Base-by-base conservation (phyloP, 2,797 vertebrate genomes). In the Sebastiscus tertius region DNA sequence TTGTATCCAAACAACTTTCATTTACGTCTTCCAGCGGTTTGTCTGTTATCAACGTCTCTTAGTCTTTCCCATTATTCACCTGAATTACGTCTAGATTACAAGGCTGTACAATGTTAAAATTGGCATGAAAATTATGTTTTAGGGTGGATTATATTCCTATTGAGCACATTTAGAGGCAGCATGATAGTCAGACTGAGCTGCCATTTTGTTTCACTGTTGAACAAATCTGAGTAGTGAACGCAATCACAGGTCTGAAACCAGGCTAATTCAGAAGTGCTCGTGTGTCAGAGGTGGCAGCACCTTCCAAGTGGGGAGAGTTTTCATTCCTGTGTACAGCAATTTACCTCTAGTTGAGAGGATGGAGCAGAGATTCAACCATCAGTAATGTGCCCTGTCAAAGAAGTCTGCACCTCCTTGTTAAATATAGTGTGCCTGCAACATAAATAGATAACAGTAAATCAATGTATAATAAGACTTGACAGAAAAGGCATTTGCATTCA, bases 401-500 rank as follows among this genome's bases (percentile, higher is more conserved):
- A 42, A 7, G 39, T 42, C 39, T 42, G 39, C 26, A 14, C 31
- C 20, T 59, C 18, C 2, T 36, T 18, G 18, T 75, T 3, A 49
- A 26, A n/a, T 9, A 29, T 2, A 16, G 1, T 49, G 26, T 12
- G 1, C 22, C 56, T 56, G 52, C 6, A 79, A 0, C 42, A 58
- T 8, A 22, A 9, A 39, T 4, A 14, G 0, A 13, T 6, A 20
- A 36, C 8, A 16, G 0, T 11, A 29, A 46, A n/a, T 33, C 13
- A 7, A 4, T 42, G 2, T 39, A 56, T 4, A 26, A 1, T 0
- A 29, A 27, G 9, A 54, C 71, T 27, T 11, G 14, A 73, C n/a
- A 75, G 6, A 70, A 71, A 65, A 4, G 8, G 11, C 26, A 66
- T 90, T 79, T 81, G 83, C 84, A 89, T 86, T 87, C 62, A 34